Percentiles rank a stretch among this genome's conserved stretches.
These are phyloP conservation scores for Rhea pennata DNA, from an alignment of 2,113 vertebrate genomes.

Conservation along the genomic window DNA sequence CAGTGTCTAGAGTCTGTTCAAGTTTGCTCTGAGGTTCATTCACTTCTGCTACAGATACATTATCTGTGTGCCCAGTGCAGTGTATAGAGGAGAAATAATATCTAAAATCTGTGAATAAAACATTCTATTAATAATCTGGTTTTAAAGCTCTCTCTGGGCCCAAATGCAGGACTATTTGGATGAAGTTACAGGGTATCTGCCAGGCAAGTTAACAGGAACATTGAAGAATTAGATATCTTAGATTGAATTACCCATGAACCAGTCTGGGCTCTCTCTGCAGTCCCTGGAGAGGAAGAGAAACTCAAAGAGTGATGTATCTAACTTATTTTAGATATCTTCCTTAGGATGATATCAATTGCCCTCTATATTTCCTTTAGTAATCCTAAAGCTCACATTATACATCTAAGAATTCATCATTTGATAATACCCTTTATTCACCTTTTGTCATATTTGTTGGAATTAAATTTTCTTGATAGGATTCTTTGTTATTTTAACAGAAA, in stretches of 20 bases:
- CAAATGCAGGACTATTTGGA: background rate
- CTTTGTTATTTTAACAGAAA: background rate
- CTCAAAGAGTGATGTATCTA: background rate
- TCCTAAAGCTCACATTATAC: background rate
- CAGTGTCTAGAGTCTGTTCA: background rate
- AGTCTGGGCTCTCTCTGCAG: fast-evolving
- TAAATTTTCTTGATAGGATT: too few species aligned
- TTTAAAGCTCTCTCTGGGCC: background rate
- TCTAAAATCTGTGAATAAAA: background rate
- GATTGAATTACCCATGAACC: background rate
- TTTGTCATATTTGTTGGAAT: background rate
- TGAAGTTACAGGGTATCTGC: background rate
- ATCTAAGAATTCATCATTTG: background rate
- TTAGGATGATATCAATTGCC: background rate
- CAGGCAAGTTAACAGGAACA: background rate
- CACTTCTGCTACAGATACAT: background rate
- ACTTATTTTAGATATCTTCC: background rate
- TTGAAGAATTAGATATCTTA: background rate
- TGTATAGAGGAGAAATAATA: too few species aligned
- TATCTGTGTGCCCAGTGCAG: background rate
- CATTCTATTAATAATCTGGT: background rate
- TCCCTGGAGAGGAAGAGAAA: background rate
- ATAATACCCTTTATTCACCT: background rate
- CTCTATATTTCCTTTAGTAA: background rate
- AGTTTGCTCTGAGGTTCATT: background rate